Percentiles rank a stretch among this genome's conserved stretches.
Conservation (phyloP, 2,113 vertebrate genomes). For the Siniperca chuatsi region DNA sequence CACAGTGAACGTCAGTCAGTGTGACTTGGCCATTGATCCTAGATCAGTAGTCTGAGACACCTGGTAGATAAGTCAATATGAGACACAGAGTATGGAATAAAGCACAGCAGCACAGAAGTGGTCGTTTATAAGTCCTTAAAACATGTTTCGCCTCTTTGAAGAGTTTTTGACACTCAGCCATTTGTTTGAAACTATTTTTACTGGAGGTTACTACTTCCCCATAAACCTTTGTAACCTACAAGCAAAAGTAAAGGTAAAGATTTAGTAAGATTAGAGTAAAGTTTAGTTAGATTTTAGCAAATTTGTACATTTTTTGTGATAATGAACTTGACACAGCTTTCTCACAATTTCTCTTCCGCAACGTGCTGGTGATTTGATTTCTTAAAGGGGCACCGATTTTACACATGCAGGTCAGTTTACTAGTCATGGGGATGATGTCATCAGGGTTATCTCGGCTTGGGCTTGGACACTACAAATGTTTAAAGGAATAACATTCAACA, state of each 20-base stretch:
- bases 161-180: conserved; percentile 16
- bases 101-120: conserved; percentile 51
- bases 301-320: neutral
- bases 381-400: conserved; percentile 28
- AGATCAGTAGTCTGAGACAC: conserved; percentile 55
- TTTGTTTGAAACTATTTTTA: conserved; percentile 26
- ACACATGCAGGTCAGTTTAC: neutral
- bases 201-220: neutral
- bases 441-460: neutral
- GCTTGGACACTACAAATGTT: neutral
- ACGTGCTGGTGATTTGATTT: neutral
- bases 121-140: conserved; percentile 19
- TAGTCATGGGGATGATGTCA: neutral
- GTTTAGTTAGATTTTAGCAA: neutral
- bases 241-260: neutral
- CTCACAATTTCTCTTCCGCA: neutral
- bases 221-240: neutral
- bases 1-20: conserved; percentile 4
- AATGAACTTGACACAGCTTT: neutral
- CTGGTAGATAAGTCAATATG: conserved; percentile 8
- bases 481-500: neutral
- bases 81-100: conserved; percentile 17
- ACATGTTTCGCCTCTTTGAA: neutral
- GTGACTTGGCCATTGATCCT: conserved; percentile 40
- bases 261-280: no score